Evolutionary conservation across 2,888 invertebrate genomes (phyloP).

Genomic region (Mayetiola destructor): DNA sequence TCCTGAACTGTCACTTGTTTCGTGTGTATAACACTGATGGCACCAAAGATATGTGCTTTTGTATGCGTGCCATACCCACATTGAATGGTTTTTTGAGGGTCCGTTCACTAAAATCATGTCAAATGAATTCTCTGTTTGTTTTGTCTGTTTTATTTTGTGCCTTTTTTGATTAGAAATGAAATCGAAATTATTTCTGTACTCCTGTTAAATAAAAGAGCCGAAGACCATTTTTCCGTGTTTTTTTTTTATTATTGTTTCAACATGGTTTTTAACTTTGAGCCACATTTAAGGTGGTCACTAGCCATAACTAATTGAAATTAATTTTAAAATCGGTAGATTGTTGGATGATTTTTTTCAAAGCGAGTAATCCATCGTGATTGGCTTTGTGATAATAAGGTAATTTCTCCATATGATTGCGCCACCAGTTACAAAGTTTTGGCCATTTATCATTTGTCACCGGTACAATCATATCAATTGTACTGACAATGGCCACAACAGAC

Average conservation of each 20-base stretch:
- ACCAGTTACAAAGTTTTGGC: slow-evolving; percentile 30
- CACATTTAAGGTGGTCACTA: no score
- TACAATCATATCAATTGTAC: slow-evolving; percentile 34
- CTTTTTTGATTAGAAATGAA: no score
- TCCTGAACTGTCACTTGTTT: neutral
- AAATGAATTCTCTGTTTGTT: no score
- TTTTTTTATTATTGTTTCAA: no score
- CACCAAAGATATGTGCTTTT: neutral
- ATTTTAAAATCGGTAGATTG: neutral
- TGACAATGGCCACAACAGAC: slow-evolving; percentile 34
- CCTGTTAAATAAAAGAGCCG: no score
- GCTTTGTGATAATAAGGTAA: slow-evolving; percentile 24
- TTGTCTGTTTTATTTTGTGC: no score
- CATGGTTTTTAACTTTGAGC: no score
- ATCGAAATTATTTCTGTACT: no score
- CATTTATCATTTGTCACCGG: slow-evolving; percentile 30
- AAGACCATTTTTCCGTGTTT: no score
- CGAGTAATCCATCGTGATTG: slow-evolving; percentile 24
- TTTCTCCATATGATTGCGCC: slow-evolving; percentile 25
- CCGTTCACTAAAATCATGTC: no score
- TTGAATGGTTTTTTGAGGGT: no score
- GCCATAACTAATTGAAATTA: neutral
- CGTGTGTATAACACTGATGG: no score
- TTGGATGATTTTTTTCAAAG: neutral
- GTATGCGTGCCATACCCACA: neutral